Evolutionary conservation across 2,888 invertebrate species (phyloP).

Genomic region (Pristionchus mayeri): DNA sequence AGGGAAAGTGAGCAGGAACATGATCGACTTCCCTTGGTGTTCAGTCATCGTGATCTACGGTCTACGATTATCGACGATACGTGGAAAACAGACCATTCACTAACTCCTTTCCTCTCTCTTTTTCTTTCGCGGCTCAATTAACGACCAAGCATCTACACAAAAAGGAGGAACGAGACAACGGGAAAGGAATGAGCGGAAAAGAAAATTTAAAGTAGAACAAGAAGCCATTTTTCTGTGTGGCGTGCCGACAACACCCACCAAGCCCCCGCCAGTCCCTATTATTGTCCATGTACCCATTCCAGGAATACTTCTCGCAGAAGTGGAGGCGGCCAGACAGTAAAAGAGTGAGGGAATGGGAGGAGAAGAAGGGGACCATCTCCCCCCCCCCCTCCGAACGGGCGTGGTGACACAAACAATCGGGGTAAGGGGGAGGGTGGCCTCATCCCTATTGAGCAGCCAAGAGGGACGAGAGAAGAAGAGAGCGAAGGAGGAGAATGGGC

Average conservation of each 20-base stretch:
- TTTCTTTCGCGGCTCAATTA: background rate
- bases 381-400: conserved; percentile 29
- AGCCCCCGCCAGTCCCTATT: too few species aligned
- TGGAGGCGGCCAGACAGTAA: background rate
- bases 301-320: too few species aligned
- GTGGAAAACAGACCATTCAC: conserved; percentile 15
- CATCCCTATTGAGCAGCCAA: background rate
- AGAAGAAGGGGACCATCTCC: background rate
- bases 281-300: background rate
- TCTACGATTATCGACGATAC: background rate
- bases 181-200: too few species aligned
- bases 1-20: too few species aligned
- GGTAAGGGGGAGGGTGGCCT: background rate
- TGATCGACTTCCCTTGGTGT: too few species aligned
- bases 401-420: conserved; percentile 35
- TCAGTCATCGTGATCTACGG: background rate
- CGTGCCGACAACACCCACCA: too few species aligned
- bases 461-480: background rate
- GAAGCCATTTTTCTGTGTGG: too few species aligned
- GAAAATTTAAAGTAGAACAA: too few species aligned
- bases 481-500: background rate
- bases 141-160: background rate
- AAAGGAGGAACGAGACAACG: background rate
- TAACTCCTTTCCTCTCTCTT: background rate
- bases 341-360: background rate